phyloP scores from a whole-genome alignment of 2,888 invertebrate genomes.

The Polia nebulosa region DNA sequence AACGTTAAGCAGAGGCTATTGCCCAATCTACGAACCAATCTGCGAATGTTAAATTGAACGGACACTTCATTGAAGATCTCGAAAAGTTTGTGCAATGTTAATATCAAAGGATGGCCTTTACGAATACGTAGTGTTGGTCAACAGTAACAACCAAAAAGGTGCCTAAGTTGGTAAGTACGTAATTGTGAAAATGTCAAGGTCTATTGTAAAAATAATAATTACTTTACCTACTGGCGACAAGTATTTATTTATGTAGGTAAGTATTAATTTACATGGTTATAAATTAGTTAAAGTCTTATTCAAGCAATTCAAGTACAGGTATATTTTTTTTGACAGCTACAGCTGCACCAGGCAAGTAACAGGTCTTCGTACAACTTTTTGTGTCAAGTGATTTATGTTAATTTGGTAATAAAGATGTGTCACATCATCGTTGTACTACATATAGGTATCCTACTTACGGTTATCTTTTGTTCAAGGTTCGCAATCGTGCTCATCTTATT shows the following conservation, averaged over 20 bases:
- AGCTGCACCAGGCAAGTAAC: neutral
- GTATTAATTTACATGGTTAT: neutral
- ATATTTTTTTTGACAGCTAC: neutral
- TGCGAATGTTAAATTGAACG: constrained; percentile 36
- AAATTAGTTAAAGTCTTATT: constrained; percentile 18
- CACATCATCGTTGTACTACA: neutral
- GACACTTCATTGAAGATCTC: constrained; percentile 41
- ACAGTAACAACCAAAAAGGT: constrained; percentile 13
- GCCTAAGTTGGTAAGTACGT: neutral
- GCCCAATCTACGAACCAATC: constrained; percentile 29
- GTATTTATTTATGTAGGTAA: too few species aligned
- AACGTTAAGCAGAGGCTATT: constrained; percentile 27
- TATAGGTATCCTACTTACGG: neutral
- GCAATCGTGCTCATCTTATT: neutral
- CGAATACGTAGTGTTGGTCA: constrained; percentile 15
- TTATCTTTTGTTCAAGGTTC: neutral
- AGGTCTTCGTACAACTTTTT: constrained; percentile 8
- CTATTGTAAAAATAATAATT: constrained; percentile 9
- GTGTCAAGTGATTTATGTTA: constrained; percentile 11
- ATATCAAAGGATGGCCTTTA: constrained; percentile 30
- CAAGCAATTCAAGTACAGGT: too few species aligned
- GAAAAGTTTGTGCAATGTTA: constrained; percentile 27
- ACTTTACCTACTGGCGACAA: neutral
- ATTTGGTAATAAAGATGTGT: constrained; percentile 30
- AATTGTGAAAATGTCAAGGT: constrained; percentile 33